Conservation (phyloP, 92 coral and sea anemone species). For the Hydrozoanthus gracilis region DNA sequence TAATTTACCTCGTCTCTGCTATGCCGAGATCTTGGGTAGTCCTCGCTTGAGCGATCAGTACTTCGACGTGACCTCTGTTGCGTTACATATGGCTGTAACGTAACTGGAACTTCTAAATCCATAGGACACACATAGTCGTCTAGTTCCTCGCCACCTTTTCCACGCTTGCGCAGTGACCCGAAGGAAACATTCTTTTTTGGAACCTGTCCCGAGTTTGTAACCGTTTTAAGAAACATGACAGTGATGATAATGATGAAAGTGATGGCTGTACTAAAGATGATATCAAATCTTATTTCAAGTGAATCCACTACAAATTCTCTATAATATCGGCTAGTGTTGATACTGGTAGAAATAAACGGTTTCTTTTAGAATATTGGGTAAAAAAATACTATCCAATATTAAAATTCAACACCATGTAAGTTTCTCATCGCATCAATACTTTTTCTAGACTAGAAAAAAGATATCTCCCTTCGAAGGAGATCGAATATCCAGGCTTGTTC, state of each 20-base stretch:
- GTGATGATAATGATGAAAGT: not conserved
- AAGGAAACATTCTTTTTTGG: slow-evolving; percentile 76
- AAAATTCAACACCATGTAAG: no score
- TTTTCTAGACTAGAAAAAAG: no score
- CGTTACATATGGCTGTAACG: slow-evolving; percentile 75
- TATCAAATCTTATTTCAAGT: not conserved
- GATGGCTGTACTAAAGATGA: not conserved
- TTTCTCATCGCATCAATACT: no score
- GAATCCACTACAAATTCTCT: not conserved
- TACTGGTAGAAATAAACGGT: no score
- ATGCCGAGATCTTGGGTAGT: slow-evolving; percentile 47
- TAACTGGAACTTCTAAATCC: slow-evolving; percentile 92
- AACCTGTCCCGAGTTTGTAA: slow-evolving; percentile 48
- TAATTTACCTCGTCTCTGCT: slow-evolving; percentile 52
- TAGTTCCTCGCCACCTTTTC: slow-evolving; percentile 75
- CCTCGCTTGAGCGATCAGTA: slow-evolving; percentile 54
- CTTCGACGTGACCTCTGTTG: slow-evolving; percentile 69
- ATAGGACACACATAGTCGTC: slow-evolving; percentile 98
- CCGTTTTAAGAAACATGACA: not conserved
- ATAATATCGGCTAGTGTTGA: no score
- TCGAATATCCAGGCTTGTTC: no score
- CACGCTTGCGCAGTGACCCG: slow-evolving; percentile 86
- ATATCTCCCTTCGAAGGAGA: no score
- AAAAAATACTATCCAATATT: no score
- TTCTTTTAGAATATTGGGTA: no score